Conservation (phyloP, 2,113 vertebrate genomes). For the Scalopus aquaticus region DNA sequence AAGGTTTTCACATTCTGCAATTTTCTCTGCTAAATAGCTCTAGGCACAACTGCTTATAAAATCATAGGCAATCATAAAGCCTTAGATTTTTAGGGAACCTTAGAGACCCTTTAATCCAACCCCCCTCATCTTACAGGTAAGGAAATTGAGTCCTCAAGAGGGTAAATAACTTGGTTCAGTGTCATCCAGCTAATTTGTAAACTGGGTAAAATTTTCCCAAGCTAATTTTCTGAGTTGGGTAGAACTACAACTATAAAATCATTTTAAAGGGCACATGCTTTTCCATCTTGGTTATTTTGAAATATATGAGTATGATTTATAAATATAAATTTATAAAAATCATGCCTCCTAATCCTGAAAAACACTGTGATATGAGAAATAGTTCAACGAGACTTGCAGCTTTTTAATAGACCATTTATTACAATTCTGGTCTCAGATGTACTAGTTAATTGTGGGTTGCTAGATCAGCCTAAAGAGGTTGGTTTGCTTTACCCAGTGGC, state of each 20-base stretch:
- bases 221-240: not conserved
- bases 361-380: constrained; percentile 33
- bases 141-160: constrained; percentile 18
- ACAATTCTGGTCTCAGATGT: not conserved
- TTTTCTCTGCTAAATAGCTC: constrained; percentile 62
- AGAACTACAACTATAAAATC: constrained; percentile 40
- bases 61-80: constrained; percentile 29
- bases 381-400: not conserved
- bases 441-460: not conserved
- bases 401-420: constrained; percentile 30
- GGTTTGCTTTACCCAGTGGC: constrained; percentile 40
- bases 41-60: constrained; percentile 54
- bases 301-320: constrained; percentile 31
- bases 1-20: constrained; percentile 46
- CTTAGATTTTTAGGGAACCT: constrained; percentile 35
- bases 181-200: constrained; percentile 49
- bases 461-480: not conserved
- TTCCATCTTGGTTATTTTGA: constrained; percentile 2
- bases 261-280: constrained; percentile 30
- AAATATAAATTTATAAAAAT: not conserved
- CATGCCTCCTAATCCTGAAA: constrained; percentile 15
- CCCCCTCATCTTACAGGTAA: constrained; percentile 45
- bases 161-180: constrained; percentile 26
- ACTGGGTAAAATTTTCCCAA: constrained; percentile 33
- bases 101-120: constrained; percentile 7